phyloP scores from a whole-genome alignment of 1,140 invertebrate genomes.

The Andricus grossulariae region DNA sequence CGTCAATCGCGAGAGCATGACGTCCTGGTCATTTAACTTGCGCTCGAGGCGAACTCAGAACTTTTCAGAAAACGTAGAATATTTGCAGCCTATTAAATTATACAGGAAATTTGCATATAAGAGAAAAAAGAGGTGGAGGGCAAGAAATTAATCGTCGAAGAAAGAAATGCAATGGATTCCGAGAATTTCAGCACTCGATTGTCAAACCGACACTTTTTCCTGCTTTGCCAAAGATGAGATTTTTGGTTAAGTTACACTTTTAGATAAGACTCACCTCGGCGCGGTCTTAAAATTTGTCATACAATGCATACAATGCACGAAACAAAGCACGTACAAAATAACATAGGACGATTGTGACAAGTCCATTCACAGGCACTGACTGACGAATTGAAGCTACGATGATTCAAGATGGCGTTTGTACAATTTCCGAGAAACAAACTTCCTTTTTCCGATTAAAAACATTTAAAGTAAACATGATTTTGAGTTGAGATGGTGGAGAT shows the following conservation, averaged over 20 bases:
- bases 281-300: slow-evolving; percentile 61
- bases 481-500: too few relatives aligned
- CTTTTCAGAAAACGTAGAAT: background rate
- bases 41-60: slow-evolving; percentile 32
- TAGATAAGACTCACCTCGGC: slow-evolving; percentile 55
- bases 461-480: too few relatives aligned
- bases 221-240: slow-evolving; percentile 26
- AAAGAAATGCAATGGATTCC: slow-evolving; percentile 19
- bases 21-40: slow-evolving; percentile 21
- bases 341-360: slow-evolving; percentile 68
- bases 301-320: slow-evolving; percentile 42
- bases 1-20: slow-evolving; percentile 14
- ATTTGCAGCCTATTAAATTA: background rate
- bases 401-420: slow-evolving; percentile 62
- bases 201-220: slow-evolving; percentile 26
- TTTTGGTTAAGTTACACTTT: background rate
- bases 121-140: background rate
- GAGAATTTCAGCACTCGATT: background rate
- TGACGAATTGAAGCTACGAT: slow-evolving; percentile 62
- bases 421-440: slow-evolving; percentile 34
- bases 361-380: slow-evolving; percentile 66
- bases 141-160: background rate
- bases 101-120: background rate
- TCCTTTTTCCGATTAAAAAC: too few relatives aligned
- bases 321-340: slow-evolving; percentile 61